A percentile compares a stretch with the other conserved stretches of the same genome.
phyloP scores from a whole-genome alignment of 2,888 invertebrate species.

The Psococerastis gibbosa region DNA sequence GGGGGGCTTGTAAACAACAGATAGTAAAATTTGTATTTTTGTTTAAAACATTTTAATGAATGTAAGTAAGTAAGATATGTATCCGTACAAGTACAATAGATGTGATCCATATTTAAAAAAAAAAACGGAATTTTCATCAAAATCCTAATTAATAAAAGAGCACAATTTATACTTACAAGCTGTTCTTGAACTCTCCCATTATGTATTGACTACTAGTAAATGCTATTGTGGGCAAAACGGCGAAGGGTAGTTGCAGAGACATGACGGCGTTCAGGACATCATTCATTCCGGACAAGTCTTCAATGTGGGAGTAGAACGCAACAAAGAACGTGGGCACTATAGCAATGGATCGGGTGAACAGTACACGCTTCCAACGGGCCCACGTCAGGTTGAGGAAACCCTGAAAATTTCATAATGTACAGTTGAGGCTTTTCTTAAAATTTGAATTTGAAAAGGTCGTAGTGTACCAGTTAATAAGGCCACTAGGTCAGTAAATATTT shows the following conservation, averaged over 20 bases:
- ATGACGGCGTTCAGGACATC: conserved; percentile 71
- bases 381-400: conserved; percentile 70
- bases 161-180: conserved; percentile 35
- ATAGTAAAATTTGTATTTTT: conserved; percentile 1
- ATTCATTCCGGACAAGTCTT: conserved; percentile 60
- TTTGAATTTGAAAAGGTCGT: neutral
- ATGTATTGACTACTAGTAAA: conserved; percentile 60
- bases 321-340: conserved; percentile 52
- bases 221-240: conserved; percentile 66
- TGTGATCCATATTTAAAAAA: conserved; percentile 11
- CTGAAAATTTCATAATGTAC: no score
- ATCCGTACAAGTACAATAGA: conserved; percentile 8
- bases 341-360: conserved; percentile 67
- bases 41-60: neutral
- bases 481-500: neutral
- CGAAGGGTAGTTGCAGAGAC: conserved; percentile 75
- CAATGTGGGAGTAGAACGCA: conserved; percentile 44
- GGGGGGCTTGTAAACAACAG: conserved; percentile 10
- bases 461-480: neutral
- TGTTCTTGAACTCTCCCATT: conserved; percentile 73
- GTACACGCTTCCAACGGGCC: conserved; percentile 71
- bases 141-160: neutral
- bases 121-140: conserved; percentile 10
- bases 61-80: no score
- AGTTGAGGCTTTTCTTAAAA: no score